Evolutionary conservation across 1,140 invertebrate genomes (phyloP), one percentile per base, ranked within the genome.

Genomic region (Ips nitidus): DNA sequence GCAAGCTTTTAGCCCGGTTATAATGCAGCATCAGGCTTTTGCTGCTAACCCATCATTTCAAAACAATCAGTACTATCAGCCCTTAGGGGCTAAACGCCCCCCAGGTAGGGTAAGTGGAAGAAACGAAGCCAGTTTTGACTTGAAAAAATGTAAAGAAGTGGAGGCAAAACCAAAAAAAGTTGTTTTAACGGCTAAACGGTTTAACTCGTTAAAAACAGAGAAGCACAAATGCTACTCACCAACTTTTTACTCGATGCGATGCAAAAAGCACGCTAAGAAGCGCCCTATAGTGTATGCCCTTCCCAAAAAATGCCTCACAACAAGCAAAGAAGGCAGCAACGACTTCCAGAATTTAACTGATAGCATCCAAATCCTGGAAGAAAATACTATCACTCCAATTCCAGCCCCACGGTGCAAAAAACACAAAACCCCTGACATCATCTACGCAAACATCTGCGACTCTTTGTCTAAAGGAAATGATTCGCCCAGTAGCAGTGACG

Each of bases 171-270:
- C 38, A 61, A 7, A 5, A 7, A 42, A 60, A 61, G 73, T 66
- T 52, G 55, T 50, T 41, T 47, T 68, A 41, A 64, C 61, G 6
- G 69, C 75, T 52, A 77, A 77, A 64, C 67, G 74, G 41, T 80
- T 77, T 55, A 74, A 73, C 45, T 80, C 79, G 5, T 69, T 80
- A 41, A 78, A 80, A 59, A 69, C 77, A 36, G 77, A 75, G 71
- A 79, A 79, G 59, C 79, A 80, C 59, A 78, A 76, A 70, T 80
- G 79, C 52, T 80, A 80, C 69, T 80, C 79, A 2, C 79, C 79
- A 22, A 80, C 78, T 2, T 80, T 80, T 71, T 80, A 80, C 71
- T 80, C 79, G 3, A 75, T 80, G 73, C 71, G 79, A 7, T 80
- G 78, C 63, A 80, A 79, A 59, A 80, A 80, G 65, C 78, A 80